Conservation (phyloP, 1,140 invertebrate genomes). For the Drosophila sucinea region DNA sequence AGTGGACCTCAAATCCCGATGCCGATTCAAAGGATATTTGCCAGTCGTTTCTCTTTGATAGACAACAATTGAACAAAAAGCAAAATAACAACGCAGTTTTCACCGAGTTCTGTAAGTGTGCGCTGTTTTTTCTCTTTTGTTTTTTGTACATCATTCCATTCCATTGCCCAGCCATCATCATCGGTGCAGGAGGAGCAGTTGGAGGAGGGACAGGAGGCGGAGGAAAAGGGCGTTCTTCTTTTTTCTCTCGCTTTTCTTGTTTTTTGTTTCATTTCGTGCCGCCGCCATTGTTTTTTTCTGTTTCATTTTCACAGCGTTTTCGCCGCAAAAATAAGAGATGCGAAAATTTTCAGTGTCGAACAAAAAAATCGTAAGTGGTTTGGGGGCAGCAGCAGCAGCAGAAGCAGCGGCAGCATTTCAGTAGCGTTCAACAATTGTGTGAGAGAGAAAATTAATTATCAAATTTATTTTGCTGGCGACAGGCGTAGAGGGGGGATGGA, state of each 20-base stretch:
- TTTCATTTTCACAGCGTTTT: slow-evolving; percentile 31
- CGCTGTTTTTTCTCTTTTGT: slow-evolving; percentile 12
- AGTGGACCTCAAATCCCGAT: no score
- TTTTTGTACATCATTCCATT: slow-evolving; percentile 25
- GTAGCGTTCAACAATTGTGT: slow-evolving; percentile 25
- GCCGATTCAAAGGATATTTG: neutral
- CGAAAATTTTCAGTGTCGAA: slow-evolving; percentile 25
- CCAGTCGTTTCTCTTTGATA: neutral
- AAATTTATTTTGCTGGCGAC: slow-evolving; percentile 31
- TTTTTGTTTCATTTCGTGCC: slow-evolving; percentile 16
- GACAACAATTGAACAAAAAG: neutral
- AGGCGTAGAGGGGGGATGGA: neutral
- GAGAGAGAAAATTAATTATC: slow-evolving; percentile 30
- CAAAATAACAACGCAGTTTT: slow-evolving; percentile 9
- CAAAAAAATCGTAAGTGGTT: slow-evolving; percentile 28
- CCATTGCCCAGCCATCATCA: slow-evolving; percentile 21
- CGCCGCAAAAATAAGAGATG: slow-evolving; percentile 26
- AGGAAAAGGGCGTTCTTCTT: neutral
- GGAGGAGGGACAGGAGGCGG: neutral
- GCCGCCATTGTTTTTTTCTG: slow-evolving; percentile 17
- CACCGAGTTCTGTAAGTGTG: slow-evolving; percentile 17
- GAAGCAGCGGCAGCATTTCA: neutral
- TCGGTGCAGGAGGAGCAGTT: neutral
- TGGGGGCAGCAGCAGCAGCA: neutral
- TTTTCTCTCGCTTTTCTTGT: neutral